phyloP scores from a whole-genome alignment of 2,888 invertebrate species.

The Ecliptopera silaceata region DNA sequence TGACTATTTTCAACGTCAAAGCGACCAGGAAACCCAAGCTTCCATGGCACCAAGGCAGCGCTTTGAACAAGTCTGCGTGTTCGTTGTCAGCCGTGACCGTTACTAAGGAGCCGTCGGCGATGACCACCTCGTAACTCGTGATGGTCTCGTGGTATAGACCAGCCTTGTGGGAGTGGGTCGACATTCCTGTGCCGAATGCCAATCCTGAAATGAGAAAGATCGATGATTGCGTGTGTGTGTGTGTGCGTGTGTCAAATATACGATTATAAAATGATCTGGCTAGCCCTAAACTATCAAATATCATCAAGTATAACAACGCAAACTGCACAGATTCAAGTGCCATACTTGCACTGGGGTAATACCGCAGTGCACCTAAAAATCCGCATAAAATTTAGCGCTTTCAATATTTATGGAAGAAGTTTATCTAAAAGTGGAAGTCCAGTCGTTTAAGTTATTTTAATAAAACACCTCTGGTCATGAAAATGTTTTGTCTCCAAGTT shows the following conservation, averaged over 20 bases:
- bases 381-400: no score
- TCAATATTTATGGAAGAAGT: no score
- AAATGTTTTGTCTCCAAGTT: no score
- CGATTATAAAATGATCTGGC: not conserved
- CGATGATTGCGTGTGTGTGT: not conserved
- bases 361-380: no score
- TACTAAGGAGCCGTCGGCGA: constrained; percentile 84
- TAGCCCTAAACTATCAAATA: no score
- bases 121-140: constrained; percentile 85
- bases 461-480: no score
- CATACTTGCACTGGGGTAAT: no score
- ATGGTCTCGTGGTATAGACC: constrained; percentile 87
- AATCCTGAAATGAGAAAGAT: constrained; percentile 68
- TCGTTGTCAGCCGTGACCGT: constrained; percentile 82
- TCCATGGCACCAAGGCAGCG: constrained; percentile 87
- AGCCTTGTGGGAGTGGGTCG: constrained; percentile 87
- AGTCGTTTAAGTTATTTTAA: no score
- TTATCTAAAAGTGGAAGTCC: no score
- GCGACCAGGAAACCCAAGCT: constrained; percentile 86
- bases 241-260: not conserved
- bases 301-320: no score
- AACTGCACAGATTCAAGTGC: no score
- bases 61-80: constrained; percentile 81
- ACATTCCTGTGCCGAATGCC: constrained; percentile 89
- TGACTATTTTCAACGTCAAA: constrained; percentile 84